phyloP scores from a whole-genome alignment of 23 tunicate genomes.

The Styela plicata region DNA sequence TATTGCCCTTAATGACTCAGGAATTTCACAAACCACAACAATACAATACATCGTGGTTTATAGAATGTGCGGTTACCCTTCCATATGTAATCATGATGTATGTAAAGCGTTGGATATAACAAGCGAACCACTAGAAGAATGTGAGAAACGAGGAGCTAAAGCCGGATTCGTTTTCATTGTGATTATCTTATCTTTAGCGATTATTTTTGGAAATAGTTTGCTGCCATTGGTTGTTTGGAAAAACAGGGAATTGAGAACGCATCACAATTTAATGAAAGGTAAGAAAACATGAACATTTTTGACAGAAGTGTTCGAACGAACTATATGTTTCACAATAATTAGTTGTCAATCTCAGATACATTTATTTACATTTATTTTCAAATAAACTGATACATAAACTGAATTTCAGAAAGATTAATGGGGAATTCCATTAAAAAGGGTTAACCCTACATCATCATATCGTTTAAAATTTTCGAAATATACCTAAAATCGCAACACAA shows the following conservation, averaged over 20 bases:
- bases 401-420: too few species aligned
- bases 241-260: conserved; percentile 10
- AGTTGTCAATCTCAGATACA: too few species aligned
- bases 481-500: too few species aligned
- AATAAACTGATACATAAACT: too few species aligned
- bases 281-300: neutral
- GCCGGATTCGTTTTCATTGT: conserved; percentile 10
- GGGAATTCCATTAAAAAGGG: too few species aligned
- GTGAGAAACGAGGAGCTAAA: conserved; percentile 20
- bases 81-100: conserved; percentile 14
- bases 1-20: neutral
- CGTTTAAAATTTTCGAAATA: too few species aligned
- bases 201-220: conserved; percentile 20
- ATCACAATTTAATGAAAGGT: conserved; percentile 35
- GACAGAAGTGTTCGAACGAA: too few species aligned
- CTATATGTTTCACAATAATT: too few species aligned
- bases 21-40: neutral
- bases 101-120: conserved; percentile 1
- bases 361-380: too few species aligned
- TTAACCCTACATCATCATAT: too few species aligned
- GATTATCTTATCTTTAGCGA: conserved; percentile 1
- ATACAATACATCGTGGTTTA: neutral
- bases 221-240: conserved; percentile 27
- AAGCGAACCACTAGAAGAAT: neutral
- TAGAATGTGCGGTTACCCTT: conserved; percentile 16